Base-by-base conservation (phyloP, 1,140 invertebrate species). In the Orchestia grillus region DNA sequence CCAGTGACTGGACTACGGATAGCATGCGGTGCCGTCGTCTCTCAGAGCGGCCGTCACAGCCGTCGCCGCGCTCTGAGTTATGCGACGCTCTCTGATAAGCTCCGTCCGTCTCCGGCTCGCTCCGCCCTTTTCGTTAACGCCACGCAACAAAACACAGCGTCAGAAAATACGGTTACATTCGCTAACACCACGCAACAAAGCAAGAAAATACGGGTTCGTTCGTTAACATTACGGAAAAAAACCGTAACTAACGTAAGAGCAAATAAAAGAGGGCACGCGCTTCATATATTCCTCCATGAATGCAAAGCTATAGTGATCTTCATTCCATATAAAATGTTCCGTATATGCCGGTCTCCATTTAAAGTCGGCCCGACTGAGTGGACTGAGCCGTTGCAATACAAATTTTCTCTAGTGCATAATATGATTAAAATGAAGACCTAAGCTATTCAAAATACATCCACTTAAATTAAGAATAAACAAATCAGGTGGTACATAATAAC, bases 71-170 rank as follows among this genome's bases (percentile, higher is more conserved):
- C 43, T 94, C 92, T 94, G 92, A 94, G 92, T 94, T 94, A 94
- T 94, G 92, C 41, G 43, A 94, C 92, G 44, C 41, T n/a, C 44
- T 47, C 36, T 94, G 92, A 94, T 94, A 94, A 94, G 92, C 44
- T 94, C 92, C n/a, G 92, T 47, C 44, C 92, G 43, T 94, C 92
- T 47, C 41, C 88, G 15, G 4, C 36, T 4, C n/a, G 15, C 88
- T 90, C n/a, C 88, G 88, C 88, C 88, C 88, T 90, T 44, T 28
- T 90, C 41, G 88, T 28, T 19, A 90, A 77, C 62, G 62, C 62
- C 11, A 77, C 11, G 1, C n/a, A n/a, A n/a, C n/a, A 77, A 77
- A 23, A 36, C 36, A 77, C 36, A 77, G 28, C 62, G 11, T 36
- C 1, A 77, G 62, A 36, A 77, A 77, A 77, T 19, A 77, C 28